Base-by-base conservation (phyloP, 2,113 vertebrate species). In the Rallus limicola region DNA sequence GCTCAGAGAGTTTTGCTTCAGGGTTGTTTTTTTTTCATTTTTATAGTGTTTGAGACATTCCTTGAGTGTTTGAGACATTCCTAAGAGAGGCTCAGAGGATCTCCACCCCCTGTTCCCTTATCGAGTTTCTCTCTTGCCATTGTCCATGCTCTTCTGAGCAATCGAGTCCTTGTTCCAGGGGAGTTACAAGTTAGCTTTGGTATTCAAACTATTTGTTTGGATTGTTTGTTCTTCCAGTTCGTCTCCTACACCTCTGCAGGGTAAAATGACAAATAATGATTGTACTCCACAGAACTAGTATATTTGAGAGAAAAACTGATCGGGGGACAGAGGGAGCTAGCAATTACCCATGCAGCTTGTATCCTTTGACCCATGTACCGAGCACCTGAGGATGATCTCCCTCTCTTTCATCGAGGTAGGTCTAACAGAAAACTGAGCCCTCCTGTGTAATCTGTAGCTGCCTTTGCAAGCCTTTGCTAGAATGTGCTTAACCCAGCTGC, bases 251-350 rank as follows among this genome's bases (percentile, higher is more conserved):
- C 48, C 46, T 21, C 46, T 87, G 80, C 83, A 79, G 88, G 74
- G 63, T 92, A 85, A 76, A 94, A 95, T 74, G 88, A 58, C 72
- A 95, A 92, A 81, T 13, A 48, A 31, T 24, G 38, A 72, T 76
- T 75, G 53, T 46, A 42, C 76, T 91, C 89, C 77, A 69, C 7
- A 76, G 48, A 82, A 72, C 28, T 17, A n/a, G 5, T 44, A 11
- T 36, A 50, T 82, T 71, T 88, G 69, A 69, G 62, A 76, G 48
- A 82, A 93, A 84, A 85, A 80, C 15, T 52, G n/a, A 42, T 7
- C 29, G 21, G 60, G n/a, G 44, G 59, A 75, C 44, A 62, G 69
- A 67, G 44, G 2, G 38, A 88, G 62, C 31, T 33, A 67, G 44
- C 40, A 71, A 33, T 44, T 84, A 42, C 23, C 31, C 63, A 59